A percentile compares a stretch with the other conserved stretches of the same genome.
phyloP scores from a whole-genome alignment of 2,113 vertebrate genomes.

The Rhizomys pruinosus region DNA sequence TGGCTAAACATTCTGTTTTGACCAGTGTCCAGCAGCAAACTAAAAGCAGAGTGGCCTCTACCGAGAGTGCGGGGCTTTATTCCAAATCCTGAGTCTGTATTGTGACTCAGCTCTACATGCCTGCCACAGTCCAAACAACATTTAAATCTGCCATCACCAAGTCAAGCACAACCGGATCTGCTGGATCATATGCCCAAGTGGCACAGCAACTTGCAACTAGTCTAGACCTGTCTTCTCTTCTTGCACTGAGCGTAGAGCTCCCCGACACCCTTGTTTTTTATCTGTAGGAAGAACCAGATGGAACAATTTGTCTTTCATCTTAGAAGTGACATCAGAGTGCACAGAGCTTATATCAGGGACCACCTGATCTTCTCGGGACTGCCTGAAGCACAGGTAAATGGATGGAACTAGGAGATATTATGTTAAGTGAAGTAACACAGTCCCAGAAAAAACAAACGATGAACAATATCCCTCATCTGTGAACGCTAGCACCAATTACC shows the following conservation, averaged over 20 bases:
- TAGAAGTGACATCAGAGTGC: no score
- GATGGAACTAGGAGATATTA: no score
- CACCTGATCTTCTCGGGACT: no score
- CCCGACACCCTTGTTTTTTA: background rate
- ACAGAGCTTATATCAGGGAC: no score
- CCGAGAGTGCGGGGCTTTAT: background rate
- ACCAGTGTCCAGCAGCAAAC: background rate
- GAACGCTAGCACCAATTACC: no score
- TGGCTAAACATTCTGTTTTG: background rate
- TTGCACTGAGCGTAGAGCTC: background rate
- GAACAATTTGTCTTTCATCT: conserved; percentile 17
- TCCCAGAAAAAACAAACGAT: no score
- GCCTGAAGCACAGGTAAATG: no score
- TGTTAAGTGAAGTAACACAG: no score
- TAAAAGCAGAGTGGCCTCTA: background rate
- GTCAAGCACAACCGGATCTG: background rate
- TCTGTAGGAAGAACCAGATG: background rate
- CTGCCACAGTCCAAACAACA: background rate
- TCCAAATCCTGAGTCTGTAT: background rate
- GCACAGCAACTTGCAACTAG: background rate
- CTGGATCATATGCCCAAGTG: background rate
- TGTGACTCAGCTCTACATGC: background rate
- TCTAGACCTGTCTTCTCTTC: background rate
- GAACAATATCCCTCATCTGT: no score
- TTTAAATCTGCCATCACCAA: background rate